A percentile compares a stretch with the other conserved stretches of the same genome.
phyloP scores from a whole-genome alignment of 2,888 invertebrate species.

The Heterodera filipjevi region DNA sequence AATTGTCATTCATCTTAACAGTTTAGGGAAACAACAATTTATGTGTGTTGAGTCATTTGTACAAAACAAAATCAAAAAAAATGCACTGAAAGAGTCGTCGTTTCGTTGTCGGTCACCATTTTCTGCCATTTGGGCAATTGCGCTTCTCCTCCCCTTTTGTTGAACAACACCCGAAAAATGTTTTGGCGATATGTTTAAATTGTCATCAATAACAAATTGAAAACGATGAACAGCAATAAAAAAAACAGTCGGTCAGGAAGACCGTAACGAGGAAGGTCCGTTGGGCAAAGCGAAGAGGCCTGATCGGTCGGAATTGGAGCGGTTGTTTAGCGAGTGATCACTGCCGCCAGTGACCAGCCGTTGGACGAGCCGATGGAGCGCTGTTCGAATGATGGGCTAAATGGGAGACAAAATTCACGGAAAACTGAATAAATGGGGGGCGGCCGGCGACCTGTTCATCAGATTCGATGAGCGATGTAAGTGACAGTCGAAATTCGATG shows the following conservation, averaged over 20 bases:
- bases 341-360: conserved; percentile 8
- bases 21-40: not conserved
- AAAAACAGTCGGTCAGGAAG: not conserved
- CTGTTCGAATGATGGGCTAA: conserved; percentile 41
- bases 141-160: not conserved
- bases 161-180: not conserved
- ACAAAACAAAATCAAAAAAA: conserved; percentile 2
- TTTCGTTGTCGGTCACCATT: not conserved
- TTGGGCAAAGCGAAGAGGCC: not conserved
- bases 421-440: not conserved
- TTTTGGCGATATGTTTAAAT: not conserved
- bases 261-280: not conserved
- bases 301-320: not conserved
- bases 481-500: conserved; percentile 29
- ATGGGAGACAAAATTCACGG: not conserved
- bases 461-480: conserved; percentile 43
- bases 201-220: not conserved
- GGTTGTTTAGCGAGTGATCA: not conserved
- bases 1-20: not conserved
- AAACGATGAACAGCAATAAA: not conserved
- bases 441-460: conserved; percentile 34
- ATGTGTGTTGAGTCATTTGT: not conserved
- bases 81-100: not conserved
- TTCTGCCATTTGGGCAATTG: not conserved
- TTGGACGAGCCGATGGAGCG: conserved; percentile 43